These are phyloP conservation scores for Fratercula arctica DNA, from an alignment of 2,797 vertebrate genomes.

Conservation along the genomic window DNA sequence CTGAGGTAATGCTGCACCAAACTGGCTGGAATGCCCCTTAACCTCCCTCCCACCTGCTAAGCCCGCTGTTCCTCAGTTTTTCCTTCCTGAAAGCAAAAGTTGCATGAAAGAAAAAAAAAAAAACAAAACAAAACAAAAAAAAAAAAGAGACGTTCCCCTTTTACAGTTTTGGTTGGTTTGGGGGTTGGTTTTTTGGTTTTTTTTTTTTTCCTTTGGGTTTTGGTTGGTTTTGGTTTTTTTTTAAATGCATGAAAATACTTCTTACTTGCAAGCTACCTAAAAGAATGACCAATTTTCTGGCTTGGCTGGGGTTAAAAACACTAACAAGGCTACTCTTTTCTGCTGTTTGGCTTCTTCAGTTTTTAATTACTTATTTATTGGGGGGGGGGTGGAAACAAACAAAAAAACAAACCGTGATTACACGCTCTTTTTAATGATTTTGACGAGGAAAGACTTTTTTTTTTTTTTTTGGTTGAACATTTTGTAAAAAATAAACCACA, in stretches of 20 bases:
- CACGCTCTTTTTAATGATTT: conserved; percentile 75
- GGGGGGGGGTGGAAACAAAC: conserved; percentile 66
- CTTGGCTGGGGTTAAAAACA: conserved; percentile 92
- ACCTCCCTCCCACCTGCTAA: conserved; percentile 85
- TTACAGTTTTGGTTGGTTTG: conserved; percentile 76
- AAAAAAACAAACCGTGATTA: background rate
- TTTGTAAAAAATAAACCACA: conserved; percentile 63
- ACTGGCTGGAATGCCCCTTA: conserved; percentile 88
- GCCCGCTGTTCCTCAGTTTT: conserved; percentile 83
- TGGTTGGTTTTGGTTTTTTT: conserved; percentile 45
- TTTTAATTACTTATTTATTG: conserved; percentile 82
- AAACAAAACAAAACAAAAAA: background rate
- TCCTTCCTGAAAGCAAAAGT: conserved; percentile 88
- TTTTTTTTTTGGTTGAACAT: conserved; percentile 61
- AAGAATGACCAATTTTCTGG: conserved; percentile 91
- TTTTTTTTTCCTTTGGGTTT: background rate
- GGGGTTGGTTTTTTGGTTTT: background rate
- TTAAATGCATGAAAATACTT: conserved; percentile 94
- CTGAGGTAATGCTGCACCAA: conserved; percentile 99
- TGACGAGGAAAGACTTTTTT: conserved; percentile 83
- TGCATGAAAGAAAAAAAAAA: conserved; percentile 85
- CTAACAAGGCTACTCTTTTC: conserved; percentile 93
- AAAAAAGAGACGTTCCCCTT: conserved; percentile 81
- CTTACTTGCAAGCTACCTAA: conserved; percentile 96
- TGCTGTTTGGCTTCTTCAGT: conserved; percentile 91